Evolutionary conservation across 2,113 vertebrate genomes (phyloP), one percentile per base, ranked within the genome.

Genomic region (Xenopus borealis): DNA sequence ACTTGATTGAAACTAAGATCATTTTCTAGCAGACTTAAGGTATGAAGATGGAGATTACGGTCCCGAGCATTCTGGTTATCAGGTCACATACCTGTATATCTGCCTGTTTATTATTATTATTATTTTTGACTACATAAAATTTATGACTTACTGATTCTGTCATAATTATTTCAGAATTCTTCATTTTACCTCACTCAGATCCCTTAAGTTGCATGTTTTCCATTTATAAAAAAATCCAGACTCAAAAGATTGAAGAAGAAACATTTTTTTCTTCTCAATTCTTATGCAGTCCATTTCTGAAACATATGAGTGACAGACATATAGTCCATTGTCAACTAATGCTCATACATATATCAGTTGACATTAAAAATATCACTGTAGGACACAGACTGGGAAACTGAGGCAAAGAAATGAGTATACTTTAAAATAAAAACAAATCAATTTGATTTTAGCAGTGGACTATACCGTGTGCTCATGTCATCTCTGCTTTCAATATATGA

Each of bases 311-410:
- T 73, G 71, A 66, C 72, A 67, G 71, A 66, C 72, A 67, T n/a
- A 50, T 68, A 50, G 40, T 75, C 73, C 62, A 62, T 69, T 59
- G 30, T 13, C 73, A 69, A 33, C 3, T 59, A 68, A 75, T 61
- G 53, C 61, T 55, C 55, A 30, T 44, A 20, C 40, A 23, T 40
- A 62, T 44, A 57, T 47, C 40, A 33, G 73, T 46, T 75, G 73
- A 62, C 66, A 62, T 69, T 75, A 62, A 63, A 75, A 75, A 75
- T 45, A 75, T 75, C 58, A 52, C 72, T 68, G 45, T 62, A 75
- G 73, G 66, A 62, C 30, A 53, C 57, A 61, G 23, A 64, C 53
- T 64, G 63, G 66, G 63, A 70, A 76, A 76, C 55, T 57, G 74
- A 63, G 69, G 46, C 44, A 64, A 64, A 58, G n/a, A 57, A 76